Conservation (phyloP, 2,797 vertebrate genomes). For the Coluber constrictor region DNA sequence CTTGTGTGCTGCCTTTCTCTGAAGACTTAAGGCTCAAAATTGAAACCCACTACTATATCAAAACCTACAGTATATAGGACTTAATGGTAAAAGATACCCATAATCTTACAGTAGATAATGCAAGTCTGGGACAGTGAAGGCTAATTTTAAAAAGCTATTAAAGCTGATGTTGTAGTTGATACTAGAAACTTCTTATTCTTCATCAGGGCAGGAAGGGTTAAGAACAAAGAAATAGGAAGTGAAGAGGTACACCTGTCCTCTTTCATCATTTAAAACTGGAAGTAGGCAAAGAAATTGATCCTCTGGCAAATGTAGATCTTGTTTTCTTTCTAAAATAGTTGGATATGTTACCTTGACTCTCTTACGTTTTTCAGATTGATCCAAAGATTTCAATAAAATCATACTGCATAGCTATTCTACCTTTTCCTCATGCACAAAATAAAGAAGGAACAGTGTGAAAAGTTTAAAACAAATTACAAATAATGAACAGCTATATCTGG, state of each 20-base stretch:
- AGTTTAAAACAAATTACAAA: not conserved
- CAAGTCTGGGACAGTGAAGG: not conserved
- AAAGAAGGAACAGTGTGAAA: not conserved
- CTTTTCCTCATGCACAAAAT: not conserved
- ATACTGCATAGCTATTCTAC: not conserved
- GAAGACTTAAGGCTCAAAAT: no score
- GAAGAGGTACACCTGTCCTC: conserved; percentile 46
- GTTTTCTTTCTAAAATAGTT: not conserved
- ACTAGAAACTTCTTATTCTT: not conserved
- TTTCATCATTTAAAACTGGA: conserved; percentile 53
- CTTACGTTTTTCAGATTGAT: not conserved
- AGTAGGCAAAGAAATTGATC: conserved; percentile 42
- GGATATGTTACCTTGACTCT: not conserved
- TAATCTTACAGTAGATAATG: not conserved
- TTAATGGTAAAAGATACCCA: not conserved
- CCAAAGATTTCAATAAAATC: not conserved
- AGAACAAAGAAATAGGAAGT: conserved; percentile 30
- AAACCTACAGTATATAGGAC: not conserved
- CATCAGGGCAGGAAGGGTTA: conserved; percentile 52
- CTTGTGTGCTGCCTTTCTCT: no score
- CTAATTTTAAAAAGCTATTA: not conserved
- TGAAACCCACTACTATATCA: no score
- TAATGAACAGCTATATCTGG: not conserved
- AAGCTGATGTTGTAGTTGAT: not conserved
- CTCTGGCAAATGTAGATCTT: conserved; percentile 20